A percentile compares a stretch with the other conserved stretches of the same genome.
These are phyloP conservation scores for Eupithecia dodoneata DNA, from an alignment of 2,888 invertebrate genomes.

Conservation along the genomic window DNA sequence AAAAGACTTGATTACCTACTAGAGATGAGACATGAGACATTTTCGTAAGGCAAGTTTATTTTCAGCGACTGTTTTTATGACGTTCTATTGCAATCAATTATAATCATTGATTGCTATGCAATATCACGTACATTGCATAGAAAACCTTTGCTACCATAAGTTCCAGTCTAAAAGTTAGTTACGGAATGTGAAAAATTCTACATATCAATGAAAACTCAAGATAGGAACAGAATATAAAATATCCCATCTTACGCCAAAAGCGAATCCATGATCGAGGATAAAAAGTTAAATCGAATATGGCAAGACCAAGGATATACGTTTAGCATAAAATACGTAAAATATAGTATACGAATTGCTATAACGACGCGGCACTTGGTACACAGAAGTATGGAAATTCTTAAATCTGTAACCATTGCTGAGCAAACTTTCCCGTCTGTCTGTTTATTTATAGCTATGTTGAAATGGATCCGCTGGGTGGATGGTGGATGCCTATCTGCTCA, in stretches of 20 bases:
- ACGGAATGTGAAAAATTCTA: background rate
- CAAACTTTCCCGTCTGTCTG: constrained; percentile 29
- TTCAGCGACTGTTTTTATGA: background rate
- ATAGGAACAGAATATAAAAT: background rate
- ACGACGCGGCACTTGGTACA: constrained; percentile 28
- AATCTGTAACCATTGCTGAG: constrained; percentile 36
- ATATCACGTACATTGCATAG: background rate
- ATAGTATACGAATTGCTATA: constrained; percentile 29
- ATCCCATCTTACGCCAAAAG: constrained; percentile 5
- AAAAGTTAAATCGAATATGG: constrained; percentile 16
- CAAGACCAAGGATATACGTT: constrained; percentile 23
- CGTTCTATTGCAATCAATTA: background rate
- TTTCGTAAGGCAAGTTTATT: background rate
- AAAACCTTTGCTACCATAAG: background rate
- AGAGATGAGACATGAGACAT: background rate
- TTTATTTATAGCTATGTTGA: constrained; percentile 25
- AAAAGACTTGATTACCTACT: background rate
- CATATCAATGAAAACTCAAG: constrained; percentile 2
- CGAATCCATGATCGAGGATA: constrained; percentile 15
- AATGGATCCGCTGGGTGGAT: constrained; percentile 22
- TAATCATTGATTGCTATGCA: background rate
- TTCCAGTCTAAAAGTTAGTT: background rate
- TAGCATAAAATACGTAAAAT: constrained; percentile 27
- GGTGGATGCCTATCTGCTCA: constrained; percentile 6
- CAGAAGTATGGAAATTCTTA: constrained; percentile 34